phyloP scores from a whole-genome alignment of 2,113 vertebrate species.

The Brachypodius melanocephalos region DNA sequence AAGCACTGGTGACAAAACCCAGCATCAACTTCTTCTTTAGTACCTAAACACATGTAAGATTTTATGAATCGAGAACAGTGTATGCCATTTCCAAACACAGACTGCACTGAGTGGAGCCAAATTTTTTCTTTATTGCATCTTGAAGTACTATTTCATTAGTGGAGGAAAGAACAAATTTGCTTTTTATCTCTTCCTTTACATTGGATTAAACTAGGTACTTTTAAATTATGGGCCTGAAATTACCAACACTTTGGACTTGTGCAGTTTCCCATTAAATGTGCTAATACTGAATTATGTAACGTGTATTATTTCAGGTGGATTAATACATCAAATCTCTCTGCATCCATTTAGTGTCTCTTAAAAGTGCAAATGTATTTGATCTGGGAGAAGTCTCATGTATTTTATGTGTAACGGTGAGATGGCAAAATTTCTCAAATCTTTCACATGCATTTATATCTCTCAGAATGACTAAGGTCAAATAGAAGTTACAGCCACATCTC shows the following conservation, averaged over 20 bases:
- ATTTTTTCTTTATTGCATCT: constrained; percentile 25
- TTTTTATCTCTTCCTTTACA: constrained; percentile 62
- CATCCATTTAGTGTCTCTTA: constrained; percentile 37
- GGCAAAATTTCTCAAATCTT: constrained; percentile 41
- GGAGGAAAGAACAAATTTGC: constrained; percentile 58
- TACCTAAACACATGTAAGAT: background rate
- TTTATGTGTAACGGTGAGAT: constrained; percentile 27
- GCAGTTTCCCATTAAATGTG: constrained; percentile 62
- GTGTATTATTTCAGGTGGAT: constrained; percentile 47
- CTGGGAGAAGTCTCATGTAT: constrained; percentile 28
- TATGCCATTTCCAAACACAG: background rate
- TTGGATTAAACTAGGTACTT: constrained; percentile 60
- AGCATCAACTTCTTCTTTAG: background rate
- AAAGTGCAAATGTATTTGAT: constrained; percentile 44
- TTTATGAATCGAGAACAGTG: background rate
- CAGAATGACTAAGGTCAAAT: constrained; percentile 41
- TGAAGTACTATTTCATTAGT: constrained; percentile 46
- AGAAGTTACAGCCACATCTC: constrained; percentile 7
- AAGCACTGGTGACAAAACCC: background rate
- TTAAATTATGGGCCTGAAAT: constrained; percentile 69
- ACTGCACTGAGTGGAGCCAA: background rate
- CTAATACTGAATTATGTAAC: constrained; percentile 64
- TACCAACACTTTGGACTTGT: constrained; percentile 49
- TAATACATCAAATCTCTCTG: constrained; percentile 67
- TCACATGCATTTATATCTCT: constrained; percentile 22